phyloP scores from a whole-genome alignment of 1,140 invertebrate genomes.

The Drosophila serrata region DNA sequence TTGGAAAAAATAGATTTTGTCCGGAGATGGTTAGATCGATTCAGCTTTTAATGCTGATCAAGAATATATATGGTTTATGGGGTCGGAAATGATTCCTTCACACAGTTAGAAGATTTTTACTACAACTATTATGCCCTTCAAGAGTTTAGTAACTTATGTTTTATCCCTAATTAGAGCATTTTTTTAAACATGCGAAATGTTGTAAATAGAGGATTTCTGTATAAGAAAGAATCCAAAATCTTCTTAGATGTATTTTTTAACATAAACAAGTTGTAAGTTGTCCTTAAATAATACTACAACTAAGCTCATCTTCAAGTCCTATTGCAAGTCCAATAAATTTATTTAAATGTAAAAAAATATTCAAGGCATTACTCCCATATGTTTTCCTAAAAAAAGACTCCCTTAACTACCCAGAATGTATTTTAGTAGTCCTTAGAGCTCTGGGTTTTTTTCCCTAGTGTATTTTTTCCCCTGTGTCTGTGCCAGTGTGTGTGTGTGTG shows the following conservation, averaged over 20 bases:
- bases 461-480: slow-evolving; percentile 5
- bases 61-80: too few species aligned
- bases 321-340: too few species aligned
- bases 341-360: not conserved
- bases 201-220: not conserved
- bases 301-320: not conserved
- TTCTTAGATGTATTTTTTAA: not conserved
- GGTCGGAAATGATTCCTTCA: too few species aligned
- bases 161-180: not conserved
- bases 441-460: not conserved
- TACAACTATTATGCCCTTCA: too few species aligned
- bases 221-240: not conserved
- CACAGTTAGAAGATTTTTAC: too few species aligned
- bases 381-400: not conserved
- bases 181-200: not conserved
- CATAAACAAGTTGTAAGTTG: not conserved
- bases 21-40: too few species aligned
- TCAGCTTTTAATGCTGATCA: too few species aligned
- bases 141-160: too few species aligned
- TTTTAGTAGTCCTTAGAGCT: not conserved
- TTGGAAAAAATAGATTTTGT: too few species aligned
- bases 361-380: not conserved
- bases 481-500: slow-evolving; percentile 29
- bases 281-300: not conserved
- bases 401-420: not conserved